Evolutionary conservation across 2,888 invertebrate genomes (phyloP), one percentile per base, ranked within the genome.

Genomic region (Papilio demoleus): DNA sequence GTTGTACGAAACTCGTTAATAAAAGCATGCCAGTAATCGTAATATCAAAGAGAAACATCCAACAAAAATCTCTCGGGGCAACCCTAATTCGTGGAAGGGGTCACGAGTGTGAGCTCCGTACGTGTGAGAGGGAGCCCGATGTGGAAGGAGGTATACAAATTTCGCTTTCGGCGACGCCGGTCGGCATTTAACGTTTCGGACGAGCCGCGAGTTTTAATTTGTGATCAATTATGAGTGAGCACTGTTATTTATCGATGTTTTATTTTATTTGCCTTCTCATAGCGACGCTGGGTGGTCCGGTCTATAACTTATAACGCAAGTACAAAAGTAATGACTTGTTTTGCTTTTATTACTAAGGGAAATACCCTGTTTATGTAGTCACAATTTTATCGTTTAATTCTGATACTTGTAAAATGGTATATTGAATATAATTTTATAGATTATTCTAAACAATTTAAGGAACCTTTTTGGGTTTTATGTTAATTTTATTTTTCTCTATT

Each of bases 181-280:
- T 83, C 79, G 80, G 77, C 88, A 85, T 87, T 88, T 86, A 90
- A 90, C 88, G 84, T 90, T 89, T 88, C 84, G 90, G 88, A 87
- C 90, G 88, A 88, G 87, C 85, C 83, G 84, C 88, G 86, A 88
- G 87, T 92, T 92, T 92, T 92, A 92, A 92, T 92, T 92, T 92
- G 92, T 92, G 90, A 91, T 92, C 92, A 92, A 92, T 92, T 92
- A 92, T 92, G 90, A 91, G 88, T 86, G 87, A 85, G 87, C 88
- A 85, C 88, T 87, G 90, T 92, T 91, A 90, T 92, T 91, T 91
- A 91, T 92, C 84, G 88, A 87, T 85, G 88, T 92, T 92, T 92
- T 91, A 89, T 92, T 91, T 92, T 88, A 88, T 92, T 92, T 90
- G 86, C 86, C 88, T 88, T 87, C 91, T 89, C 90, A 82, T 85